These are phyloP conservation scores for Tenthredo mesomela DNA, from an alignment of 2,888 invertebrate genomes.

Conservation along the genomic window DNA sequence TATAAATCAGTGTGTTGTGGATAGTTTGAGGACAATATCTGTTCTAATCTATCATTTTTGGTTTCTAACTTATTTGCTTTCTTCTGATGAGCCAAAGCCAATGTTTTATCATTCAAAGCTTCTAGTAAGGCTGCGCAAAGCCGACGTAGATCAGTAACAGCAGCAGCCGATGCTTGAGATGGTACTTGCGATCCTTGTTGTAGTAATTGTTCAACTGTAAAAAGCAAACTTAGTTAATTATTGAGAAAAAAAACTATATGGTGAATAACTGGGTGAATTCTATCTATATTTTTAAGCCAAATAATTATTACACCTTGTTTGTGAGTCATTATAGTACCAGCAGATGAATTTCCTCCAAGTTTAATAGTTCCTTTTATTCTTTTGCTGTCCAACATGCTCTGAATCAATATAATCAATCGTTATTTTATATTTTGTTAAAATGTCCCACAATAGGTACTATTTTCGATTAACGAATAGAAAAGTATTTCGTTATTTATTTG, in stretches of 20 bases:
- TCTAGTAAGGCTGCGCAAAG: constrained; percentile 90
- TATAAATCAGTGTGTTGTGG: constrained; percentile 36
- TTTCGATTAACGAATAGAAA: background rate
- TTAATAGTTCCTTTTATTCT: constrained; percentile 86
- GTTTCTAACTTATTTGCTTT: constrained; percentile 84
- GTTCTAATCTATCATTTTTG: background rate
- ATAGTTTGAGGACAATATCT: background rate
- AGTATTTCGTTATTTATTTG: background rate
- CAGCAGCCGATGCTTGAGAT: constrained; percentile 82
- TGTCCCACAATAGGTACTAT: too few relatives aligned
- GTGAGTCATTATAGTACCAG: constrained; percentile 88
- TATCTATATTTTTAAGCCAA: background rate
- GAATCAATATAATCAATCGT: too few relatives aligned
- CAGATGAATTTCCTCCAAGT: constrained; percentile 82
- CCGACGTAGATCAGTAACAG: constrained; percentile 88
- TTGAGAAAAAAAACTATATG: too few relatives aligned
- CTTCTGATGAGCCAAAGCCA: constrained; percentile 91
- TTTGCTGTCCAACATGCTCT: constrained; percentile 87
- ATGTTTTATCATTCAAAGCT: constrained; percentile 91
- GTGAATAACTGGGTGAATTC: too few relatives aligned
- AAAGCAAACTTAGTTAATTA: constrained; percentile 38
- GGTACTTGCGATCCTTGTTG: constrained; percentile 82
- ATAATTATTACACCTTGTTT: constrained; percentile 84
- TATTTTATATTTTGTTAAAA: too few relatives aligned
- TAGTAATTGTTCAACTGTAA: constrained; percentile 87